Evolutionary conservation across 2,797 vertebrate genomes (phyloP).

Genomic region (Pantherophis alleghaniensis): DNA sequence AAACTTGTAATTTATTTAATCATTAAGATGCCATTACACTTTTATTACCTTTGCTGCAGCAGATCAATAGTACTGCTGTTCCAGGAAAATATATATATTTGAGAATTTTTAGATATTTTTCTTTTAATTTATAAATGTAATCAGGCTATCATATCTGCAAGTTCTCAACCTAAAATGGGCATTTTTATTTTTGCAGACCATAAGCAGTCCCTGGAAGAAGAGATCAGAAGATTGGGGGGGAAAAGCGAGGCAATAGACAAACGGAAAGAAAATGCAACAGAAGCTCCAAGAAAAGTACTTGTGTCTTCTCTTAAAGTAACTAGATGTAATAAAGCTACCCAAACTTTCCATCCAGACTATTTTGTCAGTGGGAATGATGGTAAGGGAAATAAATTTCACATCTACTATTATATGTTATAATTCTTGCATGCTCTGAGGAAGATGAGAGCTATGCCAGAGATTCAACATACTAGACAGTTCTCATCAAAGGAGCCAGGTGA

Average conservation of each 20-base stretch:
- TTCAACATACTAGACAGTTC: not conserved
- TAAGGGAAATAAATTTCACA: not conserved
- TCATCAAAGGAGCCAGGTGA: not conserved
- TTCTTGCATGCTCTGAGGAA: not conserved
- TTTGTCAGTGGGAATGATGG: conserved; percentile 59
- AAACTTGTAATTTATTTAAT: not conserved
- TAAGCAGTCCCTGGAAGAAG: conserved; percentile 68
- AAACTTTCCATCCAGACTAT: conserved; percentile 65
- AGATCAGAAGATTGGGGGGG: conserved; percentile 65
- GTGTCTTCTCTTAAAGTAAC: not conserved
- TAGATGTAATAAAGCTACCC: conserved; percentile 52
- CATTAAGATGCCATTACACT: not conserved
- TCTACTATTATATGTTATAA: not conserved
- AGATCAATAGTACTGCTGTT: not conserved
- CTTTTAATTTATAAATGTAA: not conserved
- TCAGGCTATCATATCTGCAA: not conserved
- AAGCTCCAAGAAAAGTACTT: not conserved
- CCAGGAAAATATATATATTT: not conserved
- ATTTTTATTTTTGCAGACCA: conserved; percentile 55
- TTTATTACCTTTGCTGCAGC: not conserved
- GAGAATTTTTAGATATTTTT: not conserved
- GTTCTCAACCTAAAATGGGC: not conserved
- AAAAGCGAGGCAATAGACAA: conserved; percentile 64
- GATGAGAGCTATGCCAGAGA: not conserved
- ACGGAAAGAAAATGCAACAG: conserved; percentile 55